phyloP scores from a whole-genome alignment of 2,797 vertebrate species.

The Cyprinella venusta region DNA sequence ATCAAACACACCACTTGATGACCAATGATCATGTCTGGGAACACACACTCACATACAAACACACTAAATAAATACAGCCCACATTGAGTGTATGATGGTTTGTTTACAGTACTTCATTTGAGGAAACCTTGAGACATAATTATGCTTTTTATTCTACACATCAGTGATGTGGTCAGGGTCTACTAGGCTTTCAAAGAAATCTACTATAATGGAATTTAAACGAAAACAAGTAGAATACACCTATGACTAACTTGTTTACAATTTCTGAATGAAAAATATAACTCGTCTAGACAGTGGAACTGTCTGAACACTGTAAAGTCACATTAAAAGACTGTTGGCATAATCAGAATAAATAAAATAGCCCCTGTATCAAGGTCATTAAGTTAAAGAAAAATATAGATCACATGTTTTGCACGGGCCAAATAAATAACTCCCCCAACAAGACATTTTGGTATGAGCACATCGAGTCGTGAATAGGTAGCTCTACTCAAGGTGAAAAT shows the following conservation, averaged over 20 bases:
- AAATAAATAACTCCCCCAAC: not conserved
- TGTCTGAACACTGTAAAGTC: not conserved
- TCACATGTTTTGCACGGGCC: not conserved
- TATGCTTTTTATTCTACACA: no score
- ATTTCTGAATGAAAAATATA: not conserved
- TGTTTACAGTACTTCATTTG: not conserved
- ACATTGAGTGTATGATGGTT: not conserved
- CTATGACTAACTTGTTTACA: not conserved
- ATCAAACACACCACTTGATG: conserved; percentile 3
- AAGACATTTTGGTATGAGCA: not conserved
- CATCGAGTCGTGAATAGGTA: not conserved
- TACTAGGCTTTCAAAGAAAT: not conserved
- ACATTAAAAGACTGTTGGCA: not conserved
- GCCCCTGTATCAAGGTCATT: not conserved
- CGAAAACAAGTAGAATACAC: not conserved
- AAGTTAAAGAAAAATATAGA: not conserved
- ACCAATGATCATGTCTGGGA: not conserved
- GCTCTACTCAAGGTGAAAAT: not conserved
- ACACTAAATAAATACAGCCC: conserved; percentile 3
- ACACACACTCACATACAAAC: conserved; percentile 13
- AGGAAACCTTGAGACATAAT: not conserved
- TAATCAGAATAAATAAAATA: not conserved
- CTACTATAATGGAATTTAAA: not conserved
- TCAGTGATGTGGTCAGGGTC: not conserved
- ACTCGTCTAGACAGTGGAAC: no score